Base-by-base conservation (phyloP, 2,888 invertebrate genomes). In the Cephus pulcher region DNA sequence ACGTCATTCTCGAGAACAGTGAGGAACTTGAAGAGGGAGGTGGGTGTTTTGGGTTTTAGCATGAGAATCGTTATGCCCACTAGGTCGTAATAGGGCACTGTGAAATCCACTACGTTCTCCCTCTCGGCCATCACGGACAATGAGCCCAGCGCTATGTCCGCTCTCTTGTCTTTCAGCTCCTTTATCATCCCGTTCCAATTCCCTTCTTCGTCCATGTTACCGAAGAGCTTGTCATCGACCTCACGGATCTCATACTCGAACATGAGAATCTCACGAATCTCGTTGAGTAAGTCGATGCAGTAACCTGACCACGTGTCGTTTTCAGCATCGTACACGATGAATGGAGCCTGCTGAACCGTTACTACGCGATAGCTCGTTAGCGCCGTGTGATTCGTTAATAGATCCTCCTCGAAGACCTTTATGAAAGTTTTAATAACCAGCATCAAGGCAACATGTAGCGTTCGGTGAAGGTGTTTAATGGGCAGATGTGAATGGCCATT, bases 81-180 rank as follows among this genome's bases (percentile, higher is more conserved):
- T 83, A 99, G 93, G 92, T 99, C 99, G 92, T 99, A 99, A 91
- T 98, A 99, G 0, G 99, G 99, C 0, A 99, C 98, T 0, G 99
- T 99, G 90, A 99, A 99, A 92, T 99, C 99, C 1, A 99, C 97
- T 0, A 98, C 98, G 88, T 97, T 97, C 92, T 98, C 98, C 69
- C 99, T 93, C 88, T 99, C 99, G 0, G 99, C 98, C 98, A 98
- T 99, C 0, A 99, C 98, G 0, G 98, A 98, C 89, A 99, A 94
- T 0, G 98, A 97, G 1, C 98, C 97, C 12, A 99, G 92, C 0
- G 97, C 98, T 84, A 99, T 98, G 89, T 99, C 99, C 0, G 98
- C 99, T 86, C 95, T 94, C 93, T 97, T 96, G 86, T 96, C 96
- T 78, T 96, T 94, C 34, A 97, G 92, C 88, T 96, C 97, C 88